These are phyloP conservation scores for Stenurella melanura DNA, from an alignment of 2,888 invertebrate genomes.

Conservation along the genomic window DNA sequence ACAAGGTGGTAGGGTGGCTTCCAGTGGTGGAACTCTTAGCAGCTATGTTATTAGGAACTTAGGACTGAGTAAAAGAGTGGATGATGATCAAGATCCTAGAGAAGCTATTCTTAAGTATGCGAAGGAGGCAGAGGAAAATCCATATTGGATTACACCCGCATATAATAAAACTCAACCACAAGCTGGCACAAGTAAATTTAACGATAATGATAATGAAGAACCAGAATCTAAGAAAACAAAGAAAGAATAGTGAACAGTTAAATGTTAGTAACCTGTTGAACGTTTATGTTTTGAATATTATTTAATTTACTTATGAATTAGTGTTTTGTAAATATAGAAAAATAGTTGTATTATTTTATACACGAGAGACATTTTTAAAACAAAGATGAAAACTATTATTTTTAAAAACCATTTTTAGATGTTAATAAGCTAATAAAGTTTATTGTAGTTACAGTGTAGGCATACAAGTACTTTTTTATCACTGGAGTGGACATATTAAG, in stretches of 20 bases:
- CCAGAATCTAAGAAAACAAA: conserved; percentile 68
- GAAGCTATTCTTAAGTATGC: conserved; percentile 96
- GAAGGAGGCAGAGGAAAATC: conserved; percentile 96
- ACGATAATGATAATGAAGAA: conserved; percentile 71
- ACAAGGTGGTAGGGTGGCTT: conserved; percentile 92
- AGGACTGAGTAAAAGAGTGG: conserved; percentile 92
- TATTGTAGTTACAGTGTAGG: too few species aligned
- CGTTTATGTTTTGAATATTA: background rate
- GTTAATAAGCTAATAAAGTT: too few species aligned
- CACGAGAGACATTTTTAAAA: too few species aligned
- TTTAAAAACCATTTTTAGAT: too few species aligned
- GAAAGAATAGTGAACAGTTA: conserved; percentile 40
- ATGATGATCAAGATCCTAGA: conserved; percentile 95
- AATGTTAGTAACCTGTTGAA: background rate
- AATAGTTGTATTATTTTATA: too few species aligned
- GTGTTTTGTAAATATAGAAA: background rate
- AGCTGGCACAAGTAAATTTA: conserved; percentile 76
- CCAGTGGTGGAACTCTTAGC: conserved; percentile 95
- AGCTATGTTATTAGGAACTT: conserved; percentile 94
- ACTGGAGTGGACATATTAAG: too few species aligned
- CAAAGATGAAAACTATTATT: too few species aligned
- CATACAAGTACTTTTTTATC: too few species aligned
- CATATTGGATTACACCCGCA: conserved; percentile 96
- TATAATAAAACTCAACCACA: conserved; percentile 92
- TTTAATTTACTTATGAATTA: background rate